phyloP scores from a whole-genome alignment of 35 echinoderm and acorn worm species.

The Heliocidaris erythrogramma region DNA sequence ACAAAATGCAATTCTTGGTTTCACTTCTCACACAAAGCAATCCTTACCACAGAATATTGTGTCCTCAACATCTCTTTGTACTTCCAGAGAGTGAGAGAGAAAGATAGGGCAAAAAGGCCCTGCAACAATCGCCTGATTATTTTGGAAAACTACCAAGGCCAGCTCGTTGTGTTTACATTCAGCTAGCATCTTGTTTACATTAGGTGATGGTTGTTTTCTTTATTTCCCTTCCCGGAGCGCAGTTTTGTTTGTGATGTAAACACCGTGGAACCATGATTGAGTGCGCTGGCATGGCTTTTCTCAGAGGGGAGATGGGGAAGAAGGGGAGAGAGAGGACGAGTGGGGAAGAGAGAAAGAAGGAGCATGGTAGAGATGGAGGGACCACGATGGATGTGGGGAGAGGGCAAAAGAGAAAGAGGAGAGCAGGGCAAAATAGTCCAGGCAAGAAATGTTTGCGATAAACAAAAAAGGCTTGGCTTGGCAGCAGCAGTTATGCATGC shows the following conservation, averaged over 20 bases:
- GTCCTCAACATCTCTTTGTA: not conserved
- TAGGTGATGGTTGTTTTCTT: conserved; percentile 53
- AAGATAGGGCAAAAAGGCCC: not conserved
- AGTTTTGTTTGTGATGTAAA: conserved; percentile 54
- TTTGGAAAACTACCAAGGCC: conserved; percentile 54
- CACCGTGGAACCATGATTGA: conserved; percentile 42
- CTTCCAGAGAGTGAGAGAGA: conserved; percentile 15
- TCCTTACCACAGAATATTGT: conserved; percentile 25
- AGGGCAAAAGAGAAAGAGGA: not conserved
- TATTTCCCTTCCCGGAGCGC: conserved; percentile 53
- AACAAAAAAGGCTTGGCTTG: conserved; percentile 40
- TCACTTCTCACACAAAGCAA: conserved; percentile 48
- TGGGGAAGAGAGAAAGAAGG: not conserved
- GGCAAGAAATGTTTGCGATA: conserved; percentile 54
- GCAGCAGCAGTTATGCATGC: conserved; percentile 49
- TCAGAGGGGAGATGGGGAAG: not conserved
- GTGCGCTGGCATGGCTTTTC: conserved; percentile 19
- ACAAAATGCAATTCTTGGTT: conserved; percentile 49
- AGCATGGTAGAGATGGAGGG: not conserved
- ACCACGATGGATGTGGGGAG: not conserved
- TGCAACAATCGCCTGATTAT: conserved; percentile 48
- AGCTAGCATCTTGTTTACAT: conserved; percentile 47
- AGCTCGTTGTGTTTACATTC: conserved; percentile 46
- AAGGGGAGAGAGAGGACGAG: not conserved
- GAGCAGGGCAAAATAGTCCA: not conserved